A percentile compares a stretch with the other conserved stretches of the same genome.
Evolutionary conservation across 92 coral and sea anemone species (phyloP).

Genomic region (Bergia sp.): DNA sequence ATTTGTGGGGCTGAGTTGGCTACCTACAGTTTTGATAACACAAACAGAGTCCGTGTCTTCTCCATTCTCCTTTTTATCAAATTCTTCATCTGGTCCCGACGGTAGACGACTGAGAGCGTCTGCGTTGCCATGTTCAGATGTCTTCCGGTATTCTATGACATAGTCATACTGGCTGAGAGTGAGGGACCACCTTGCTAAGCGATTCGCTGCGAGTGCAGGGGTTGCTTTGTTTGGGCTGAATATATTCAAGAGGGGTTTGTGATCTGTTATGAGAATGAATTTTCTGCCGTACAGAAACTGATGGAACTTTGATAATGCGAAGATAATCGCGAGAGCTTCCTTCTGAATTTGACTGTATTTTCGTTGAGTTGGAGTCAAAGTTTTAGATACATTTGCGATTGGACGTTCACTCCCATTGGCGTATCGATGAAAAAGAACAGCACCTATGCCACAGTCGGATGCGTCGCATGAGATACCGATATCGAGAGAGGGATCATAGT

Average conservation of each 20-base stretch:
- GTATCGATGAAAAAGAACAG: slow-evolving; percentile 32
- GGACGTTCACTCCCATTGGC: not conserved
- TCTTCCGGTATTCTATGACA: slow-evolving; percentile 20
- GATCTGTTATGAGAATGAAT: too few species aligned
- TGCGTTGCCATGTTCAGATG: too few species aligned
- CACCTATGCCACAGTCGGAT: not conserved
- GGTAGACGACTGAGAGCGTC: slow-evolving; percentile 41
- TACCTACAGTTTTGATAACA: slow-evolving; percentile 22
- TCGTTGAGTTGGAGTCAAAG: slow-evolving; percentile 1
- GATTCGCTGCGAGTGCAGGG: slow-evolving; percentile 28
- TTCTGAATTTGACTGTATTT: slow-evolving; percentile 38
- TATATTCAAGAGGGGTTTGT: not conserved
- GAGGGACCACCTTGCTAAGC: slow-evolving; percentile 27
- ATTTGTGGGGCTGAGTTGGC: slow-evolving; percentile 40
- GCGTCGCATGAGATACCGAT: slow-evolving; percentile 36
- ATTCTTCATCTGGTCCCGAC: slow-evolving; percentile 39
- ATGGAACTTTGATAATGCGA: slow-evolving; percentile 4
- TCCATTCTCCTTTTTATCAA: slow-evolving; percentile 29
- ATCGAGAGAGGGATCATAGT: not conserved
- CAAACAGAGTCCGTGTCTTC: slow-evolving; percentile 39
- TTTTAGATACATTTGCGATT: slow-evolving; percentile 25
- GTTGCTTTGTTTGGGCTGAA: slow-evolving; percentile 22
- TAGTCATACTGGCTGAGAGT: slow-evolving; percentile 23
- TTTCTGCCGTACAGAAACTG: too few species aligned
- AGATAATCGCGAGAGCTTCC: too few species aligned